Base-by-base conservation (phyloP, 2,888 invertebrate genomes). In the Ditula angustiorana region DNA sequence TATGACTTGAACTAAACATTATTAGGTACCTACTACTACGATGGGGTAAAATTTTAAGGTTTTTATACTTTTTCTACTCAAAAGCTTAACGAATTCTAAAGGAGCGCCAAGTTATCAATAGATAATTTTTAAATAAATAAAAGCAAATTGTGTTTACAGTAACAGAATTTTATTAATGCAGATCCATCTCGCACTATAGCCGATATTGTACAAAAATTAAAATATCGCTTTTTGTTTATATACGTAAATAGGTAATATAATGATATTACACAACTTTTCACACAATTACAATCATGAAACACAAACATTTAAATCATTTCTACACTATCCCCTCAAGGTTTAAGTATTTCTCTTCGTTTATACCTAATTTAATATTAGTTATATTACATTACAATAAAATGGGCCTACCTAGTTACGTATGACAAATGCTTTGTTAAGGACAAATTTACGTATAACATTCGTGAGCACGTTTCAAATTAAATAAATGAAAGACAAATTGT, bases 81-180 rank as follows among this genome's bases (percentile, higher is more conserved):
- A n/a, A n/a, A n/a, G n/a, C n/a, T n/a, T n/a, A n/a, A n/a, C n/a
- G n/a, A n/a, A n/a, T n/a, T 62, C 55, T 23, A 24, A 60, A 8
- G 26, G 24, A 50, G 3, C 1, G n/a, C 8, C 33, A 33, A n/a
- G 33, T 3, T 13, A 11, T 1, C 4, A 8, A 11, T n/a, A 4
- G 2, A n/a, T 33, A 50, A 61, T 26, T 35, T 24, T 33, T 4
- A 5, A 50, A 30, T 57, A 71, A 71, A 75, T 79, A 83, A 85
- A 78, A 84, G 82, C 81, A 84, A 23, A 69, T 73, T 75, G 69
- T 61, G 57, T 68, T 72, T 92, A 90, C 88, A 88, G 92, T 92
- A 92, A 92, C 92, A 92, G 92, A 92, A 90, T 91, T 92, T 92
- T 92, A 92, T 92, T 86, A 87, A 92, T 92, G 92, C 90, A 90